These are phyloP conservation scores for Pteropus rufus DNA, from an alignment of 2,797 vertebrate genomes.

Conservation along the genomic window DNA sequence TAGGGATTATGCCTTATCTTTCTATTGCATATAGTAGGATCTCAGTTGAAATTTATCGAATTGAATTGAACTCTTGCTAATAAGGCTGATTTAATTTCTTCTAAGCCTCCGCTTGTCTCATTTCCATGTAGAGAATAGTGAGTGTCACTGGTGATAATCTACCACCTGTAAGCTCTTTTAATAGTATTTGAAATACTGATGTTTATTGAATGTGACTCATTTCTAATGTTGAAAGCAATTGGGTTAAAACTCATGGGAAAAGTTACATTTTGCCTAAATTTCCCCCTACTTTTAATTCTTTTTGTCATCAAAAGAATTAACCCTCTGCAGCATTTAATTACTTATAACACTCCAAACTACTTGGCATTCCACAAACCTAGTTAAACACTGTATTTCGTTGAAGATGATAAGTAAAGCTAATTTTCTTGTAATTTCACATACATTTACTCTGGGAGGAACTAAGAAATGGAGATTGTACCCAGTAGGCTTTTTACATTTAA, in stretches of 20 bases:
- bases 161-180: slow-evolving; percentile 16
- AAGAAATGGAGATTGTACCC: slow-evolving; percentile 12
- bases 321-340: neutral
- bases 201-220: slow-evolving; percentile 7
- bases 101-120: neutral
- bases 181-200: slow-evolving; percentile 34
- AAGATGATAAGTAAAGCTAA: slow-evolving; percentile 55
- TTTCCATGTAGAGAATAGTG: neutral
- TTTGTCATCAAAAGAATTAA: slow-evolving; percentile 47
- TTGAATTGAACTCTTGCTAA: neutral
- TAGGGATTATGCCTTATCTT: neutral
- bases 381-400: slow-evolving; percentile 55
- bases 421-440: slow-evolving; percentile 52
- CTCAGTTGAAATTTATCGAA: neutral
- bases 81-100: neutral
- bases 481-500: neutral
- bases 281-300: slow-evolving; percentile 51
- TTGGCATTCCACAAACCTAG: slow-evolving; percentile 68
- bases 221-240: slow-evolving; percentile 49
- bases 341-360: slow-evolving; percentile 53
- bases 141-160: neutral
- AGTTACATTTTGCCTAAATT: slow-evolving; percentile 19
- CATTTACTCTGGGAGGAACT: slow-evolving; percentile 12
- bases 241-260: slow-evolving; percentile 11
- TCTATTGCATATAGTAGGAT: neutral